A percentile compares a stretch with the other conserved stretches of the same genome.
Evolutionary conservation across 2,888 invertebrate species (phyloP).

Genomic region (Neoscelio sp.): DNA sequence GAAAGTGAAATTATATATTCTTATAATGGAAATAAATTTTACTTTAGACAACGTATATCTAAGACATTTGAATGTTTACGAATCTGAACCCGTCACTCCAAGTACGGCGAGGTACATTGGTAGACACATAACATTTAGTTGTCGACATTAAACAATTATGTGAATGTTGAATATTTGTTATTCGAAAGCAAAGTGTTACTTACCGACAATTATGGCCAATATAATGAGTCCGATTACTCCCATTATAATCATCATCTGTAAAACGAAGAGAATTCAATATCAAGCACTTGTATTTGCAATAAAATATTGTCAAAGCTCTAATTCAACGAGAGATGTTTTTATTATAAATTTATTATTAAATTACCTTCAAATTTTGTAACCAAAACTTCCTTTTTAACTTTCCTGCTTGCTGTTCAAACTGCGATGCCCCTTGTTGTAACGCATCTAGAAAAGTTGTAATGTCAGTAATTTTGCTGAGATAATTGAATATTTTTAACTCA

Average conservation of each 20-base stretch:
- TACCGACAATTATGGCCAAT: conserved; percentile 93
- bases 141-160: conserved; percentile 70
- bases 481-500: too few species aligned
- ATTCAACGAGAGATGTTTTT: not conserved
- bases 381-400: conserved; percentile 98
- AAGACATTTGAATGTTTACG: too few species aligned
- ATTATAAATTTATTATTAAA: conserved; percentile 10
- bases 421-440: conserved; percentile 96
- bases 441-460: conserved; percentile 88
- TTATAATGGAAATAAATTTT: too few species aligned
- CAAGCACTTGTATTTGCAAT: too few species aligned
- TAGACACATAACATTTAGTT: conserved; percentile 75
- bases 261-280: conserved; percentile 26
- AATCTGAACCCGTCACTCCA: conserved; percentile 70
- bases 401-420: conserved; percentile 98
- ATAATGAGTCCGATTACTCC: conserved; percentile 92
- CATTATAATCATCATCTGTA: conserved; percentile 94
- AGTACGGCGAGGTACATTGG: conserved; percentile 77
- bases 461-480: not conserved
- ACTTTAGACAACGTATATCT: too few species aligned
- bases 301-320: not conserved
- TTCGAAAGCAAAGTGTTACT: conserved; percentile 81
- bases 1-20: conserved; percentile 9
- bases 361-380: conserved; percentile 97
- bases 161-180: conserved; percentile 13